These are phyloP conservation scores for Arbacia lixula DNA, from an alignment of 53 echinoderm and acorn worm species.

Conservation along the genomic window DNA sequence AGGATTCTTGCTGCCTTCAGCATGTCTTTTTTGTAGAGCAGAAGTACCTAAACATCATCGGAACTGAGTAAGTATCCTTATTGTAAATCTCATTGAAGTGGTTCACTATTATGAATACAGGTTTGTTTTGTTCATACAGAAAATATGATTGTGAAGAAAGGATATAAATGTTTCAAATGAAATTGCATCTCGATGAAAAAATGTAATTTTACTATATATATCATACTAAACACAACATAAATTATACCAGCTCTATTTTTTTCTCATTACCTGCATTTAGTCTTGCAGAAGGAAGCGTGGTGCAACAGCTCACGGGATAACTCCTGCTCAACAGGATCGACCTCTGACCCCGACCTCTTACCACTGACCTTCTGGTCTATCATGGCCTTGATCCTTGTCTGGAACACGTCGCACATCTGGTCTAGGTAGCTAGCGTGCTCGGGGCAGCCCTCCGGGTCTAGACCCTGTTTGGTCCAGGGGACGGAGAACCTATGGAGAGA, in stretches of 20 bases:
- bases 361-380: conserved; percentile 67
- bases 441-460: conserved; percentile 63
- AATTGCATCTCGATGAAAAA: too few relatives aligned
- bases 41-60: too few relatives aligned
- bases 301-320: conserved; percentile 80
- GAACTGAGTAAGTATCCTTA: too few relatives aligned
- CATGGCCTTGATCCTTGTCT: conserved; percentile 65
- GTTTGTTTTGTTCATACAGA: too few relatives aligned
- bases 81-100: too few relatives aligned
- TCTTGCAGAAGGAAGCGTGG: conserved; percentile 77
- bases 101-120: too few relatives aligned
- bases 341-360: conserved; percentile 49
- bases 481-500: conserved; percentile 65
- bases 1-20: too few relatives aligned
- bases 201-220: not conserved
- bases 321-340: conserved; percentile 23
- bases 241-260: not conserved
- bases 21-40: too few relatives aligned
- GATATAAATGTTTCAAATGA: not conserved
- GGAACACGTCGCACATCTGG: conserved; percentile 68
- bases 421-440: conserved; percentile 69
- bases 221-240: not conserved
- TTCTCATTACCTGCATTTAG: conserved; percentile 79
- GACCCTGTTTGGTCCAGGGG: conserved; percentile 73
- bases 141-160: too few relatives aligned